Base-by-base conservation (phyloP, 2,113 vertebrate genomes). In the Cynopterus brachyotis region DNA sequence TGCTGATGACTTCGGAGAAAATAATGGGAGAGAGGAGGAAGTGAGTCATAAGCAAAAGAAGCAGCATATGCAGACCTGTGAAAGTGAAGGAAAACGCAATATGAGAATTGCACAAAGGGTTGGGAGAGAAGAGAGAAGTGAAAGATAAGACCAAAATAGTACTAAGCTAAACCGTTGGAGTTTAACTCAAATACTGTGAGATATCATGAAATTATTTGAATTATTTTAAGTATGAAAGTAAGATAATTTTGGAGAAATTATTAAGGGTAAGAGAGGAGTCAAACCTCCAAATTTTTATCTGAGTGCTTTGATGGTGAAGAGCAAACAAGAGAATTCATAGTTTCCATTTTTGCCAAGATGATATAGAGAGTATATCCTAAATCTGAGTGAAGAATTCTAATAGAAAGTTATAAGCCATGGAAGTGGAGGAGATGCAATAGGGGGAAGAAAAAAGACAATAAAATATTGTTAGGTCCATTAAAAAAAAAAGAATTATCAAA, bases 31-130 rank as follows among this genome's bases (percentile, higher is more conserved):
- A 12, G 24, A 30, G 24, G 1, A 72, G n/a, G 35, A 40, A 30
- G n/a, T 2, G 7, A 26, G 5, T 50, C 37, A 30, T 2, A 20
- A 72, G 28, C 10, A 17, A 40, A n/a, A 16, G 50, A 16, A 16
- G 3, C 13, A 73, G 89, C 28, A 19, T n/a, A 2, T 64, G 42
- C 22, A 2, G 28, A 40, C 9, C 62, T 72, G 57, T 45, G 82
- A 81, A 66, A 13, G 7, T 59, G 40, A 40, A 42, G 57, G 37
- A n/a, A n/a, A 10, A 11, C 1, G 4, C 8, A 7, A 7, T 22
- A 8, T 30, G 17, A 40, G 20, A 35, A 8, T 67, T 3, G 0
- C 24, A 45, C 11, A 6, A 7, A 9, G 15, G 12, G 1, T 19
- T 2, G 1, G 0, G 9, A 42, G 40, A n/a, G 9, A 5, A 1